Conservation (phyloP, 2,113 vertebrate genomes). For the Myiagra hebetior region DNA sequence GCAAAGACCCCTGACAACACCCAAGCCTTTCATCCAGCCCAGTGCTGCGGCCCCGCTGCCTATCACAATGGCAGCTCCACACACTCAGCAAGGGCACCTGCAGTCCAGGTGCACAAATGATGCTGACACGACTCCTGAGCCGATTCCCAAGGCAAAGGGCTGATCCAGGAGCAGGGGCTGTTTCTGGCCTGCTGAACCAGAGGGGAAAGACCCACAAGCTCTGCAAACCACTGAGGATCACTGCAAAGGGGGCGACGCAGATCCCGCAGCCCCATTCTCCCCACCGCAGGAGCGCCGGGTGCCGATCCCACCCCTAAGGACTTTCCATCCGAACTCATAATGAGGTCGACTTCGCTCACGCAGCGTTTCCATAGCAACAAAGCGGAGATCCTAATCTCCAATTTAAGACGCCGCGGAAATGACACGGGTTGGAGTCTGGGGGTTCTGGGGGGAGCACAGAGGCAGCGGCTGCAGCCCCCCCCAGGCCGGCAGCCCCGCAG, state of each 20-base stretch:
- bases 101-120: background rate
- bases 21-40: background rate
- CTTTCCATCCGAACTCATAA: background rate
- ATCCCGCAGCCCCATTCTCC: background rate
- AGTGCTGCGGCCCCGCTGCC: rapidly evolving
- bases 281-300: background rate
- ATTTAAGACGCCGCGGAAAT: background rate
- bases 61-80: background rate
- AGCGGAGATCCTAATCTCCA: slow-evolving; percentile 13
- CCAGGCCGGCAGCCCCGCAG: rapidly evolving
- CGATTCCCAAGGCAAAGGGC: background rate
- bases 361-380: slow-evolving; percentile 46
- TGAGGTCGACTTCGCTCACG: slow-evolving; percentile 10
- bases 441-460: background rate
- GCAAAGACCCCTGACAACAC: background rate
- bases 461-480: background rate
- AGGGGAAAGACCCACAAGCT: background rate
- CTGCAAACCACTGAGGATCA: background rate
- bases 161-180: background rate
- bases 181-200: background rate
- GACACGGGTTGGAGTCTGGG: background rate
- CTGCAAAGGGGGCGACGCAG: background rate
- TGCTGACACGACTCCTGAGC: rapidly evolving
- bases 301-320: background rate
- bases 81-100: rapidly evolving